Evolutionary conservation across 2,113 vertebrate genomes (phyloP).

Genomic region (Sphaerodactylus townsendi): DNA sequence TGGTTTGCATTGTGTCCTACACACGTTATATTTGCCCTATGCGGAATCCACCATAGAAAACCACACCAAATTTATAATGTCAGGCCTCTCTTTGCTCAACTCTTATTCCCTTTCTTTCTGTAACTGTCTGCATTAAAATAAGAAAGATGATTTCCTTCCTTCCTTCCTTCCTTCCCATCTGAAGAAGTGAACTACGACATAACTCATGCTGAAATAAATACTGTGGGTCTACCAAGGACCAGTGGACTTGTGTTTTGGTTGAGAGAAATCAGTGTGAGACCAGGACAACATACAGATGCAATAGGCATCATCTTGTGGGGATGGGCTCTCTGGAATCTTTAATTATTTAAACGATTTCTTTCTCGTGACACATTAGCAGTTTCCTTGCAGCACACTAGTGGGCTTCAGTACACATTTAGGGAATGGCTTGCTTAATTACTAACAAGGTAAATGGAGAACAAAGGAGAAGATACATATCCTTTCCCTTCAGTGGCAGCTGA

Average conservation of each 20-base stretch:
- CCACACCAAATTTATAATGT: too few relatives aligned
- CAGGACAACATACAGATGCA: background rate
- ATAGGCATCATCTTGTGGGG: background rate
- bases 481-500: conserved; percentile 10
- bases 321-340: background rate
- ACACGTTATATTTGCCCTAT: too few relatives aligned
- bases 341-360: background rate
- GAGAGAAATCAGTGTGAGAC: background rate
- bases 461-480: background rate
- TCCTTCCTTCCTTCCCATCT: too few relatives aligned
- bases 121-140: too few relatives aligned
- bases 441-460: background rate
- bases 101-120: too few relatives aligned
- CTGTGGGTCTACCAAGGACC: too few relatives aligned
- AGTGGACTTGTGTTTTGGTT: background rate
- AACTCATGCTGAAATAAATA: too few relatives aligned
- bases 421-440: conserved; percentile 5
- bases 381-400: background rate
- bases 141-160: too few relatives aligned
- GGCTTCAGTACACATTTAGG: background rate
- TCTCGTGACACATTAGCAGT: background rate
- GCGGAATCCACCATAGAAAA: too few relatives aligned
- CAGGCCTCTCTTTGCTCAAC: too few relatives aligned
- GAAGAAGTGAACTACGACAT: too few relatives aligned
- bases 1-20: too few relatives aligned